phyloP scores from a whole-genome alignment of 2,113 vertebrate species.

The Actinemys pallida region DNA sequence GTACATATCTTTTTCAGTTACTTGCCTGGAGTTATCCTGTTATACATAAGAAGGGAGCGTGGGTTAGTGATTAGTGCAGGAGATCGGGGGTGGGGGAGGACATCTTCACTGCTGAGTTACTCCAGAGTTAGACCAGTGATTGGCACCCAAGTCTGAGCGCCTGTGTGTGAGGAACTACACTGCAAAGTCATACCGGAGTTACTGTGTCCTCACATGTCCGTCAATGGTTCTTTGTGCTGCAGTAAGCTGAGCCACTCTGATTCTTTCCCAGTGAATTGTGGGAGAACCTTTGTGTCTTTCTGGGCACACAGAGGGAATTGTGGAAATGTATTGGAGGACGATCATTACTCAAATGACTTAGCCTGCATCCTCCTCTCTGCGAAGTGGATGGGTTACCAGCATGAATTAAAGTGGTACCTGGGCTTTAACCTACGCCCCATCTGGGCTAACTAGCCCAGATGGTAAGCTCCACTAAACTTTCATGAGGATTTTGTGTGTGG shows the following conservation, averaged over 20 bases:
- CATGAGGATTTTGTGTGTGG: neutral
- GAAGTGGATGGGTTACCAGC: neutral
- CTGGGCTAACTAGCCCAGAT: neutral
- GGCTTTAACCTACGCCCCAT: neutral
- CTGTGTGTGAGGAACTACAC: accelerated
- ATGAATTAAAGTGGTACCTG: neutral
- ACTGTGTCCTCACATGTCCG: neutral
- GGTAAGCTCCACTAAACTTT: neutral
- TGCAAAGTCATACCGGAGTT: neutral
- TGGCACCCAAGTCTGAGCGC: accelerated
- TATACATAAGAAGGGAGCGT: accelerated
- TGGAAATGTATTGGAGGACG: neutral
- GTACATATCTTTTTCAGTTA: too few relatives aligned
- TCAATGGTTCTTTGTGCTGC: neutral
- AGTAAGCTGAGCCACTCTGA: neutral
- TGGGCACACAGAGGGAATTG: accelerated
- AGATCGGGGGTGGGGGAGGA: neutral
- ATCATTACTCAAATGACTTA: neutral
- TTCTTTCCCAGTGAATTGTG: neutral
- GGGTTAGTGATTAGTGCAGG: neutral
- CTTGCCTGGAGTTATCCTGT: neutral
- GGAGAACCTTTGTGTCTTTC: accelerated
- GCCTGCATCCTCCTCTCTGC: accelerated
- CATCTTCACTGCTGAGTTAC: neutral
- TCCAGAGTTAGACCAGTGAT: neutral